Evolutionary conservation across 2,113 vertebrate species (phyloP).

Genomic region (Nothobranchius furzeri): DNA sequence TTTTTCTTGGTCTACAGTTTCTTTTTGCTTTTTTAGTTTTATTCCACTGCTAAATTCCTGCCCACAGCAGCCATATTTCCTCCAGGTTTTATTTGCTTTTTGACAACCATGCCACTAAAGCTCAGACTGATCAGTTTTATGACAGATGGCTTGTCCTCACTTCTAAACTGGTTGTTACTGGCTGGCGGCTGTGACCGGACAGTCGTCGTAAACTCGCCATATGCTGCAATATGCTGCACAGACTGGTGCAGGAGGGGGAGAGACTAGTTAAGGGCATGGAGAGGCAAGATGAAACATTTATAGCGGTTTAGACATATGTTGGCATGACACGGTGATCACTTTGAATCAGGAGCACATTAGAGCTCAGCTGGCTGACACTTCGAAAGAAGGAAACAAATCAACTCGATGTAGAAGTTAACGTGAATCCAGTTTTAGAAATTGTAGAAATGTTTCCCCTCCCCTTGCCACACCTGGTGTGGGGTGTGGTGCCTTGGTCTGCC

Average conservation of each 20-base stretch:
- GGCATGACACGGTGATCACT: constrained; percentile 43
- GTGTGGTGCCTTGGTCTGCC: too few species aligned
- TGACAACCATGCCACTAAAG: constrained; percentile 34
- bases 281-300: constrained; percentile 50
- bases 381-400: too few species aligned
- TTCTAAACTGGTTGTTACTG: constrained; percentile 66
- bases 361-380: neutral
- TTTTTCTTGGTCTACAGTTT: constrained; percentile 27
- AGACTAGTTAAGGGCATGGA: constrained; percentile 58
- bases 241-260: constrained; percentile 52
- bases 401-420: too few species aligned
- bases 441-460: too few species aligned
- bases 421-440: too few species aligned
- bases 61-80: constrained; percentile 10
- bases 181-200: constrained; percentile 62
- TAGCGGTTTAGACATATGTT: constrained; percentile 61
- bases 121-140: constrained; percentile 44
- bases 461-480: too few species aligned
- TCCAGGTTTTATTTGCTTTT: constrained; percentile 18
- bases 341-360: constrained; percentile 30
- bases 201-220: constrained; percentile 68
- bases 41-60: neutral
- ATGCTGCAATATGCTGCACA: constrained; percentile 71
- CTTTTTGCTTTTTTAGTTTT: neutral
- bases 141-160: constrained; percentile 70